Conservation (phyloP, 2,113 vertebrate species). For the Percina caprodes region DNA sequence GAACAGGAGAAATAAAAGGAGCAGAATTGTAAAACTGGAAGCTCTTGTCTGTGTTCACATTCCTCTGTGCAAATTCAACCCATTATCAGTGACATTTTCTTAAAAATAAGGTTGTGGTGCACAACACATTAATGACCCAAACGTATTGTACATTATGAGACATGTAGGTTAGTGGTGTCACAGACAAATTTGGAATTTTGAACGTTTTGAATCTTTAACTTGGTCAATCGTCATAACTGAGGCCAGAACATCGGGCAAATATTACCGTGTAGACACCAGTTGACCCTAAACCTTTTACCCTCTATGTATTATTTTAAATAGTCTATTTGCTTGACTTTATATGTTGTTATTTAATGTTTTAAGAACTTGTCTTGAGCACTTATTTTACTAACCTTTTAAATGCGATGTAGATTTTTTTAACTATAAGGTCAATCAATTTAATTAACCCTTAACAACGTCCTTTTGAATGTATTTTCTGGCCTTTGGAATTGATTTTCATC, state of each 20-base stretch:
- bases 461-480: no score
- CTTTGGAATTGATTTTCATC: no score
- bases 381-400: no score
- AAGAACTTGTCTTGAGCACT: no score
- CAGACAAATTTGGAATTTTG: neutral
- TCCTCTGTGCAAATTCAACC: slow-evolving; percentile 8
- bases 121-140: neutral
- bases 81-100: slow-evolving; percentile 18
- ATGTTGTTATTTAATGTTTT: no score
- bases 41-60: slow-evolving; percentile 23
- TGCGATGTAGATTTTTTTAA: no score
- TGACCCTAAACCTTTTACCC: neutral
- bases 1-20: slow-evolving; percentile 40
- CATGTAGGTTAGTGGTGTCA: neutral
- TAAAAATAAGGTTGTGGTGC: neutral
- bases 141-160: neutral
- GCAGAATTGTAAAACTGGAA: slow-evolving; percentile 24
- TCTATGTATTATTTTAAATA: neutral
- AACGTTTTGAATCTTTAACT: neutral
- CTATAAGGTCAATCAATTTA: no score
- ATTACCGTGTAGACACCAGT: neutral
- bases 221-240: no score
- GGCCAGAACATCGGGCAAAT: neutral
- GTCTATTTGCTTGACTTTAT: no score
- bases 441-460: no score